Base-by-base conservation (phyloP, 2,113 vertebrate genomes). In the Microcebus murinus region DNA sequence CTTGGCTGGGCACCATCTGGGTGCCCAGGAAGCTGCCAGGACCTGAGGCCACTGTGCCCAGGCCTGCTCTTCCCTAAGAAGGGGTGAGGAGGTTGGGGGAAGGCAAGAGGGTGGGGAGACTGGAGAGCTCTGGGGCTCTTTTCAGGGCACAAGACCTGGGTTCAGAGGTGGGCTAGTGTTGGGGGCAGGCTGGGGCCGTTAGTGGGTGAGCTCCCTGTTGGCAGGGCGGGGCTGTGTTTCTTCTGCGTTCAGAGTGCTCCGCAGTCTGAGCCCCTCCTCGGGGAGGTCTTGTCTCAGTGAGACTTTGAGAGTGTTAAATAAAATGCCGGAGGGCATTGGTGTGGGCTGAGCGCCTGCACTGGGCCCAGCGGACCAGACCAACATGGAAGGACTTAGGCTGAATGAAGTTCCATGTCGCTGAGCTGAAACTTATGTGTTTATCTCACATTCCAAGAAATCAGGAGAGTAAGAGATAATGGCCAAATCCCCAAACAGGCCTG, bases 1-100 rank as follows among this genome's bases (percentile, higher is more conserved):
- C 79, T 27, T 57, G 57, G 50, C 50, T 34, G 36, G 80, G 45
- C 17, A 83, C 82, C 82, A 67, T 84, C 87, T 86, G 88, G 77
- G 91, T 94, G 94, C 71, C 65, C 95, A 86, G 70, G 50, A 76
- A 65, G 63, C 77, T 77, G 94, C 84, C 87, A 91, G 45, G 68
- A 36, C 89, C 70, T 82, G 61, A 55, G 61, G 23, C 74, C 83
- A 4, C 79, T 61, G 71, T 71, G 82, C n/a, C 90, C 59, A 27
- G 77, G 61, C 77, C 94, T 86, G 92, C 77, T 67, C 29, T 80
- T 83, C 76, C 25, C 45, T n/a, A 6, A 13, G 6, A 13, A 31
- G 15, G 70, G 57, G 7, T 39, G 71, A 23, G 39, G 39, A 4
- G 31, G 31, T 10, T 45, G 68, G 20, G 23, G 12, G 7, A 8